These are phyloP conservation scores for Mythimna lalbum DNA, from an alignment of 2,888 invertebrate genomes.

Conservation along the genomic window DNA sequence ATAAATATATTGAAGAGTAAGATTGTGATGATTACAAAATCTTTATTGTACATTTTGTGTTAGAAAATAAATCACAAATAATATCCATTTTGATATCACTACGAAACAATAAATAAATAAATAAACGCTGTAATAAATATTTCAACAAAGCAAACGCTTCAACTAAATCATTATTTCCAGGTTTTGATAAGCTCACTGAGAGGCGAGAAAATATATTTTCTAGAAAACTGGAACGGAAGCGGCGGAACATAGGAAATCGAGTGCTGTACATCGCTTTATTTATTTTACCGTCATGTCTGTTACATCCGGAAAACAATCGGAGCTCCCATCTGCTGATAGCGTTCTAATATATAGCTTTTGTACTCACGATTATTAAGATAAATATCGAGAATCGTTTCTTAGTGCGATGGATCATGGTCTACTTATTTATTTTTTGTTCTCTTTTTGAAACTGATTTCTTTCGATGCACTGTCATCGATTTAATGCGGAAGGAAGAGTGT, in stretches of 20 bases:
- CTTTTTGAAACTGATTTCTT: slow-evolving; percentile 42
- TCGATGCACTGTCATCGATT: slow-evolving; percentile 41
- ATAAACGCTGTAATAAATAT: slow-evolving; percentile 38
- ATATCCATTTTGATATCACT: not conserved
- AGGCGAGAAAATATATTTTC: slow-evolving; percentile 79
- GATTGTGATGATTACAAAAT: not conserved
- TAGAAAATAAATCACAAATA: not conserved
- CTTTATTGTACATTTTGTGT: not conserved
- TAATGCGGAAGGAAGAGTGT: slow-evolving; percentile 15
- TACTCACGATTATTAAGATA: slow-evolving; percentile 64
- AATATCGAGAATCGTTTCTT: slow-evolving; percentile 49
- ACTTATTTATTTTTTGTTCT: slow-evolving; percentile 43
- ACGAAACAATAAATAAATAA: slow-evolving; percentile 35
- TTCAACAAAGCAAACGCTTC: slow-evolving; percentile 49
- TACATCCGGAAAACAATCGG: slow-evolving; percentile 83
- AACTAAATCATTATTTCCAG: slow-evolving; percentile 74
- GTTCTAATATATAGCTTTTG: slow-evolving; percentile 70
- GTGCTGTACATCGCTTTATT: slow-evolving; percentile 83
- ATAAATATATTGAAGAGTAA: not conserved
- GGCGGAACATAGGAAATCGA: slow-evolving; percentile 84
- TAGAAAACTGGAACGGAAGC: slow-evolving; percentile 78
- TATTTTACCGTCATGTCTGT: slow-evolving; percentile 87
- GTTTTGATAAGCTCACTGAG: slow-evolving; percentile 74
- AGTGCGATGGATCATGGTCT: slow-evolving; percentile 43
- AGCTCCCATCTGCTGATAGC: slow-evolving; percentile 77